These are phyloP conservation scores for Pantala flavescens DNA, from an alignment of 1,140 invertebrate species.

Conservation along the genomic window DNA sequence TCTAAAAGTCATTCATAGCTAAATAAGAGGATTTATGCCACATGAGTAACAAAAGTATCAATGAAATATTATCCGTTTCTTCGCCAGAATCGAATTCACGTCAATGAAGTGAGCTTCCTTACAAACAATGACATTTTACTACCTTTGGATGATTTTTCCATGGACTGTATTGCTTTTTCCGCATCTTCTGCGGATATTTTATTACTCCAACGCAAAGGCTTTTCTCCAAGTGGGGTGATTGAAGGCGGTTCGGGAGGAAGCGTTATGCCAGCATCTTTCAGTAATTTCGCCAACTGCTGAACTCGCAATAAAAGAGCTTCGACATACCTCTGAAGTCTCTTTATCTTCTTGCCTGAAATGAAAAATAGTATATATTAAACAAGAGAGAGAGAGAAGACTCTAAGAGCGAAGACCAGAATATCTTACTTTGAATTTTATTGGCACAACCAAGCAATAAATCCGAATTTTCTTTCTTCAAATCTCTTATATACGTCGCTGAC, in stretches of 20 bases:
- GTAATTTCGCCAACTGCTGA: conserved; percentile 35
- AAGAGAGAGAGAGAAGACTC: conserved; percentile 16
- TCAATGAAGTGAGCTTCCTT: too few species aligned
- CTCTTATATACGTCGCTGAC: conserved; percentile 35
- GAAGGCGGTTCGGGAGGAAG: conserved; percentile 28
- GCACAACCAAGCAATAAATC: conserved; percentile 25
- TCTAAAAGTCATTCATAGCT: too few species aligned
- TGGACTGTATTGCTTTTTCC: not conserved
- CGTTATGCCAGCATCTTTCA: conserved; percentile 35
- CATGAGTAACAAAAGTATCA: too few species aligned
- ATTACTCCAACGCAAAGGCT: conserved; percentile 19
- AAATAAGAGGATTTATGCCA: too few species aligned
- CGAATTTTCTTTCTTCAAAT: conserved; percentile 36
- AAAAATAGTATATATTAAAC: conserved; percentile 16
- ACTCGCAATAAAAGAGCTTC: conserved; percentile 34
- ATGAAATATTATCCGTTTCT: too few species aligned
- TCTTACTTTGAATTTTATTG: not conserved
- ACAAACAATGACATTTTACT: too few species aligned
- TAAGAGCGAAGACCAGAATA: not conserved
- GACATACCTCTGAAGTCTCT: conserved; percentile 34
- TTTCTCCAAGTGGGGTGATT: conserved; percentile 21
- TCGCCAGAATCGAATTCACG: too few species aligned
- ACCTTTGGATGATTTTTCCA: too few species aligned
- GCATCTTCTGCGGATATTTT: conserved; percentile 12
- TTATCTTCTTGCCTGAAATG: conserved; percentile 29